These are phyloP conservation scores for Amphiduros pacificus DNA, from an alignment of 2,888 invertebrate genomes.

Conservation along the genomic window DNA sequence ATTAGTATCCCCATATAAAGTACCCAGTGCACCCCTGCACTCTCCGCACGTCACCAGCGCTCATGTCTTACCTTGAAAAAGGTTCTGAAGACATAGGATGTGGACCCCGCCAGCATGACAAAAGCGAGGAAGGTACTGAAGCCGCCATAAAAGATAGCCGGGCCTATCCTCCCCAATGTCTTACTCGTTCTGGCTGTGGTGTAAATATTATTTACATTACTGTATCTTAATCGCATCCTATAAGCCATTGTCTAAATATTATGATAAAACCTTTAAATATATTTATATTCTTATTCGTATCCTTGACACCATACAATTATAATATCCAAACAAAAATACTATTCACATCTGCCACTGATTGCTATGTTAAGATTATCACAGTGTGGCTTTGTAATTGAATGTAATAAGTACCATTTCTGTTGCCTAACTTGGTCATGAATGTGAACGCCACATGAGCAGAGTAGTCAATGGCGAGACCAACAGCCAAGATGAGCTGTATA, in stretches of 20 bases:
- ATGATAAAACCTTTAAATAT: too few relatives aligned
- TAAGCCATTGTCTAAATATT: neutral
- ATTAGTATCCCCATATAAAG: neutral
- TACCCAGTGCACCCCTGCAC: too few relatives aligned
- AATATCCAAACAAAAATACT: too few relatives aligned
- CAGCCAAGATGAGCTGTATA: slow-evolving; percentile 77
- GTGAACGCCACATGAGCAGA: slow-evolving; percentile 72
- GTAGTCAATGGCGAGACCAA: slow-evolving; percentile 82
- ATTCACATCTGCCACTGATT: too few relatives aligned
- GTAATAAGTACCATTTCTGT: slow-evolving; percentile 59
- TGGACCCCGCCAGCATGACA: slow-evolving; percentile 71
- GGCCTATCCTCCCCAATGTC: slow-evolving; percentile 74
- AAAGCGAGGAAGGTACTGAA: slow-evolving; percentile 77
- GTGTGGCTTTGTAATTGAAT: too few relatives aligned
- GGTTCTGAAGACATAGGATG: slow-evolving; percentile 75
- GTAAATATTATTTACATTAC: neutral
- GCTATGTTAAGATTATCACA: too few relatives aligned
- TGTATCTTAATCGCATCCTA: neutral
- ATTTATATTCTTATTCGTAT: too few relatives aligned
- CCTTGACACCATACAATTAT: too few relatives aligned
- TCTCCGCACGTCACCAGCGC: too few relatives aligned
- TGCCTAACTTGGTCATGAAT: slow-evolving; percentile 69
- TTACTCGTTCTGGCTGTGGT: slow-evolving; percentile 57
- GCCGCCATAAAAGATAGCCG: slow-evolving; percentile 77
- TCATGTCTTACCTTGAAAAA: slow-evolving; percentile 67